Percentiles rank a stretch among this genome's conserved stretches.
phyloP scores from a whole-genome alignment of 2,113 vertebrate species.

The Malurus elegans region DNA sequence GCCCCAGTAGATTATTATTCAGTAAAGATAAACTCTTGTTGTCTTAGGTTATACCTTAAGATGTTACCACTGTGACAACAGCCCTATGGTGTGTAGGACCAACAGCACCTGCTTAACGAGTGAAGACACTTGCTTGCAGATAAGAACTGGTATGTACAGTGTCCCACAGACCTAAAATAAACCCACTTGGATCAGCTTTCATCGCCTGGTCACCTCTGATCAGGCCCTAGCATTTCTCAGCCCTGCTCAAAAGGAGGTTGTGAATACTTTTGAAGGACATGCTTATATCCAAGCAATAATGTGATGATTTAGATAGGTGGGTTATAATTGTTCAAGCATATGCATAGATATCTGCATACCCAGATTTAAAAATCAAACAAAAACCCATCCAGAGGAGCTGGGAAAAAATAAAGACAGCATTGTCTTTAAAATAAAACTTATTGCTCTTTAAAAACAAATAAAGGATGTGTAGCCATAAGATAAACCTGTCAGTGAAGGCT shows the following conservation, averaged over 20 bases:
- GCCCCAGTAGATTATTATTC: not conserved
- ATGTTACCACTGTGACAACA: constrained; percentile 67
- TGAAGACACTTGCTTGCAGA: constrained; percentile 61
- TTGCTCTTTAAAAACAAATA: not conserved
- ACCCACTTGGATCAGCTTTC: not conserved
- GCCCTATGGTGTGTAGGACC: constrained; percentile 52
- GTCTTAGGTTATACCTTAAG: constrained; percentile 38
- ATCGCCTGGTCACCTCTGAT: not conserved
- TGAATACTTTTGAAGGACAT: not conserved
- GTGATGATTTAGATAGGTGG: not conserved
- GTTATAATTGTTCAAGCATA: not conserved
- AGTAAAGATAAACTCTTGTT: not conserved
- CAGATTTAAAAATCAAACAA: not conserved
- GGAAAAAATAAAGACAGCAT: not conserved
- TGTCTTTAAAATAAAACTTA: not conserved
- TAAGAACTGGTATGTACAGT: constrained; percentile 51
- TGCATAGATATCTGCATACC: not conserved
- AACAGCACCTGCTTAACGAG: constrained; percentile 31
- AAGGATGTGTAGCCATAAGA: not conserved
- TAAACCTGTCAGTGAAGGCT: not conserved
- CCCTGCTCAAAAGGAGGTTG: not conserved
- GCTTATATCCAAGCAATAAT: not conserved
- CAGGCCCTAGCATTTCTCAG: not conserved
- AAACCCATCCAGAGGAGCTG: not conserved
- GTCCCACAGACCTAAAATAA: not conserved